Evolutionary conservation across 2,888 invertebrate genomes (phyloP).

Genomic region (Selenia dentaria): DNA sequence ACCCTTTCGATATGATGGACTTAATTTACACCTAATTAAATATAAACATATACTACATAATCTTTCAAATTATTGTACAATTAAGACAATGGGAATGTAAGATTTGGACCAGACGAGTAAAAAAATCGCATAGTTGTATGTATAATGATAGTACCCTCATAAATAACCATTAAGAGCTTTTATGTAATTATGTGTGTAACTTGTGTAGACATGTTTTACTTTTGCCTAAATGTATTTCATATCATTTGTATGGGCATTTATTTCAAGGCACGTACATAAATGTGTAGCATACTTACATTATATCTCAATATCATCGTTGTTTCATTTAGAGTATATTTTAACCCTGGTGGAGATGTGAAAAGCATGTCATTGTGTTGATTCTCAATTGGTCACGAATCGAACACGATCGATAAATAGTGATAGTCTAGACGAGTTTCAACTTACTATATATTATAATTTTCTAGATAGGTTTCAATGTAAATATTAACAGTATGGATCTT

Average conservation of each 20-base stretch:
- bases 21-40: too few relatives aligned
- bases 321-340: constrained; percentile 27
- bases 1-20: too few relatives aligned
- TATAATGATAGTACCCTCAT: constrained; percentile 44
- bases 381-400: constrained; percentile 22
- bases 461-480: too few relatives aligned
- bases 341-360: constrained; percentile 5
- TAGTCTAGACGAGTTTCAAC: neutral
- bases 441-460: too few relatives aligned
- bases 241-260: constrained; percentile 57
- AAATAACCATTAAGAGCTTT: constrained; percentile 43
- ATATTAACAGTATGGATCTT: constrained; percentile 10
- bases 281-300: constrained; percentile 41
- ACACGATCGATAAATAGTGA: constrained; percentile 12
- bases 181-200: constrained; percentile 48
- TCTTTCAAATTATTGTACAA: too few relatives aligned
- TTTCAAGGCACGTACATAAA: constrained; percentile 43
- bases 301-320: constrained; percentile 35
- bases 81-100: constrained; percentile 35
- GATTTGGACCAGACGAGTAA: constrained; percentile 37
- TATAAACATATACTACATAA: too few relatives aligned
- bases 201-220: constrained; percentile 25
- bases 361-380: constrained; percentile 16
- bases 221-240: constrained; percentile 34
- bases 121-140: constrained; percentile 34